Evolutionary conservation across 2,888 invertebrate genomes (phyloP), one percentile per base, ranked within the genome.

Genomic region (Epinotia ramella): DNA sequence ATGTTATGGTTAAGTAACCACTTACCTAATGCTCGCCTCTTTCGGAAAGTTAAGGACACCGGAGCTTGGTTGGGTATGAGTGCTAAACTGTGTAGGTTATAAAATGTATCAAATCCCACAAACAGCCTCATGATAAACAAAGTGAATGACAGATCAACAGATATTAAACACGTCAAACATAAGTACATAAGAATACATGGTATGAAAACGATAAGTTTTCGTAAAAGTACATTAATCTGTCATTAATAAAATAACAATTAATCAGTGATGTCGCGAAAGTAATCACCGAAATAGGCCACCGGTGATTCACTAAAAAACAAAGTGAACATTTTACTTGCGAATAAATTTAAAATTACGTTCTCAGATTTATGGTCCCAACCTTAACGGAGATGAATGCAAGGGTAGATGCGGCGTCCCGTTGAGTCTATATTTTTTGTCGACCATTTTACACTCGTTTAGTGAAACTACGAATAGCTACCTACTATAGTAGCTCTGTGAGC

Each of bases 301-400:
- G 86, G 87, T 87, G 89, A 86, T 86, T 86, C 85, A 84, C 88
- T 88, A 89, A 88, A 90, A 90, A 91, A 90, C 87, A 87, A 86
- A 86, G 86, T 84, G 85, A 85, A 84, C 89, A 90, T 75, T 89
- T 88, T 90, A 88, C 85, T 86, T 87, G 85, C 87, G 88, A 89
- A 91, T 91, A 91, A 90, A 91, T 91, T 90, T 89, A 86, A 88
- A 88, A 91, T 91, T 85, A 89, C 83, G 84, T 86, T 84, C 80
- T 79, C 77, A 89, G 88, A 92, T 91, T 91, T 91, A 92, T 84
- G 86, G 79, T 79, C 80, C 81, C 84, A 84, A 81, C 86, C 87
- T 75, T 70, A 65, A 70, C 40, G 18, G 12, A 65, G 65, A 75
- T 75, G 24, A 65, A 70, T 24, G 44, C 60, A 70, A 40, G n/a